Base-by-base conservation (phyloP, 2,797 vertebrate genomes). In the Lagodon rhomboides region DNA sequence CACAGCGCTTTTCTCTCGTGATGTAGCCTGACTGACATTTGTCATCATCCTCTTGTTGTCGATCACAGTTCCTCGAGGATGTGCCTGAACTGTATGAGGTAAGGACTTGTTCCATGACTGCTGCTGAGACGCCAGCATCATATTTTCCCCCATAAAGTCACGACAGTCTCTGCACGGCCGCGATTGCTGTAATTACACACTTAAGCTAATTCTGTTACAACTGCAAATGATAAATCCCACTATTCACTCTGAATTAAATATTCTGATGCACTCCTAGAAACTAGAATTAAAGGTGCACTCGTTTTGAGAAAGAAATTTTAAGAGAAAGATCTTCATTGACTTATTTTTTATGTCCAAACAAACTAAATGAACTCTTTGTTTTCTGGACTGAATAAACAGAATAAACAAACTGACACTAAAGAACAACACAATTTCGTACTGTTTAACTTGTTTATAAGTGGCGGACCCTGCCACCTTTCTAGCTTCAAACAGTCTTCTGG, bases 101-200 rank as follows among this genome's bases (percentile, higher is more conserved):
- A 73, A 87, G 73, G 49, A 71, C 73, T 80, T 77, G 56, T 88
- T 88, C 82, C 84, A 79, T 79, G 73, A 83, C 67, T 79, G 46
- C 64, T 85, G 71, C 72, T 43, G 1, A 44, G 64, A 50, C 50
- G 43, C 51, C 77, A 76, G 85, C 82, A 87, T 91, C 87, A 90
- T 1, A 89, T 83, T 90, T 93, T 90, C 86, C 82, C 68, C 67
- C 61, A 88, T 75, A 82, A 88, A 87, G 69, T 78, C 63, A 58
- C 17, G 41, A 27, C 44, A 63, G 15, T 63, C 61, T 74, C 68
- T 79, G 65, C 84, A 38, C 63, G 53, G 71, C 55, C 49, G 49
- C 20, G 71, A 77, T 68, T 75, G 53, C 58, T 68, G 22, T 67
- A 61, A 78, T 72, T 75, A 43, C 64, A 67, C 69, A 73, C 44